These are phyloP conservation scores for Ameiurus melas DNA, from an alignment of 2,113 vertebrate species.

Conservation along the genomic window DNA sequence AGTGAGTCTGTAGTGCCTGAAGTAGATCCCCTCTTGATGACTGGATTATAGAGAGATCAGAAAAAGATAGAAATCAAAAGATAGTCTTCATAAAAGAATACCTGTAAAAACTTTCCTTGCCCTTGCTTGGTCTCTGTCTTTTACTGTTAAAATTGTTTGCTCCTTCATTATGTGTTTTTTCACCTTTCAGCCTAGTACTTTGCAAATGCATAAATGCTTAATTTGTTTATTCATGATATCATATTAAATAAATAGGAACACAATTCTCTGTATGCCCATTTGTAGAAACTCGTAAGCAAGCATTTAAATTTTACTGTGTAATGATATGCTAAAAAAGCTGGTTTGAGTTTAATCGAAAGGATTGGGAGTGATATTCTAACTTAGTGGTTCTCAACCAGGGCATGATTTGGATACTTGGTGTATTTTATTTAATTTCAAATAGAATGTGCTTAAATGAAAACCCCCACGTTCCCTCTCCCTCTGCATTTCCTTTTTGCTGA, in stretches of 20 bases:
- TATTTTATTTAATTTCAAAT: too few species aligned
- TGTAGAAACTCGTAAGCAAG: background rate
- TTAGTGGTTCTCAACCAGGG: background rate
- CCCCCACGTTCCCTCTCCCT: too few species aligned
- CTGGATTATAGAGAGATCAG: constrained; percentile 35
- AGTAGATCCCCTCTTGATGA: constrained; percentile 36
- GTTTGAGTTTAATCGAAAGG: background rate
- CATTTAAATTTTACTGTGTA: background rate
- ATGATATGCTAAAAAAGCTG: background rate
- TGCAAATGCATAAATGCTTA: background rate
- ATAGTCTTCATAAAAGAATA: background rate
- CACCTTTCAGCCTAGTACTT: background rate
- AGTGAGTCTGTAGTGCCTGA: constrained; percentile 3
- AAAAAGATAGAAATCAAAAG: constrained; percentile 19
- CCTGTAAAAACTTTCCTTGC: background rate
- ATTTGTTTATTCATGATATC: background rate
- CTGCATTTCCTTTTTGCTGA: too few species aligned
- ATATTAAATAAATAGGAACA: background rate
- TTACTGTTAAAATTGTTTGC: background rate
- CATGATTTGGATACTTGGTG: too few species aligned
- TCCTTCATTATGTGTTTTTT: background rate
- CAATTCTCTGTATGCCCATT: background rate
- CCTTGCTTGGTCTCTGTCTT: background rate
- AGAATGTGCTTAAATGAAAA: too few species aligned
- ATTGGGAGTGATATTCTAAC: background rate